A percentile compares a stretch with the other conserved stretches of the same genome.
phyloP scores from a whole-genome alignment of 1,140 invertebrate genomes.

The Cydia splendana region DNA sequence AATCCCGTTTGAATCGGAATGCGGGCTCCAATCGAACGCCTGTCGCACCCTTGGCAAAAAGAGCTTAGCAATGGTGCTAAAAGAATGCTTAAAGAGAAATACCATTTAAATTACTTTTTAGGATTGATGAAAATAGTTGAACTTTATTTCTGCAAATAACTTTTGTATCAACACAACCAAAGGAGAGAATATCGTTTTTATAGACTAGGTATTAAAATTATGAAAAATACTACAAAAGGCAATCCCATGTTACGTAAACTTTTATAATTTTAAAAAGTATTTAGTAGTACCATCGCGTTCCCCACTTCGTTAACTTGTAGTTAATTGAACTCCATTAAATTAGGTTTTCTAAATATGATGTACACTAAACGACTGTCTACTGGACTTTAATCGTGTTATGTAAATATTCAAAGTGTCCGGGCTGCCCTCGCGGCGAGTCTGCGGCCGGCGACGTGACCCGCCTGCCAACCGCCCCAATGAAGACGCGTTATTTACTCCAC shows the following conservation, averaged over 20 bases:
- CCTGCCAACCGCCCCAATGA: constrained; percentile 45
- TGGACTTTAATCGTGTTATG: constrained; percentile 17
- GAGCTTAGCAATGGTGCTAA: constrained; percentile 15
- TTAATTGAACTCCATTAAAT: background rate
- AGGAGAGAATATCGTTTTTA: background rate
- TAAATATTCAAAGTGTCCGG: constrained; percentile 32
- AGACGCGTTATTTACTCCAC: constrained; percentile 66
- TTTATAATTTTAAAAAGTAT: background rate
- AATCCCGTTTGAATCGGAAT: constrained; percentile 28
- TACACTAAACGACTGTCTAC: constrained; percentile 19
- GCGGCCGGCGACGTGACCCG: constrained; percentile 46
- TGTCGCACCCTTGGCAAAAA: constrained; percentile 2
- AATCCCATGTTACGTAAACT: too few relatives aligned
- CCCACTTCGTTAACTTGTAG: background rate
- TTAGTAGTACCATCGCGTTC: background rate
- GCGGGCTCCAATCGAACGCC: constrained; percentile 21
- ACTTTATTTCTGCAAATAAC: background rate
- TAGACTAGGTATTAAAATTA: too few relatives aligned
- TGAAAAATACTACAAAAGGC: too few relatives aligned
- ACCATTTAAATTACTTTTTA: constrained; percentile 15
- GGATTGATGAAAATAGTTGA: background rate
- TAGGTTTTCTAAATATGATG: constrained; percentile 2
- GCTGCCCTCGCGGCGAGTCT: constrained; percentile 27
- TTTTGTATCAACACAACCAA: background rate
- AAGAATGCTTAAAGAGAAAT: constrained; percentile 16